Percentiles rank a stretch among this genome's conserved stretches.
These are phyloP conservation scores for Neoitamus cyanurus DNA, from an alignment of 2,888 invertebrate species.

Conservation along the genomic window DNA sequence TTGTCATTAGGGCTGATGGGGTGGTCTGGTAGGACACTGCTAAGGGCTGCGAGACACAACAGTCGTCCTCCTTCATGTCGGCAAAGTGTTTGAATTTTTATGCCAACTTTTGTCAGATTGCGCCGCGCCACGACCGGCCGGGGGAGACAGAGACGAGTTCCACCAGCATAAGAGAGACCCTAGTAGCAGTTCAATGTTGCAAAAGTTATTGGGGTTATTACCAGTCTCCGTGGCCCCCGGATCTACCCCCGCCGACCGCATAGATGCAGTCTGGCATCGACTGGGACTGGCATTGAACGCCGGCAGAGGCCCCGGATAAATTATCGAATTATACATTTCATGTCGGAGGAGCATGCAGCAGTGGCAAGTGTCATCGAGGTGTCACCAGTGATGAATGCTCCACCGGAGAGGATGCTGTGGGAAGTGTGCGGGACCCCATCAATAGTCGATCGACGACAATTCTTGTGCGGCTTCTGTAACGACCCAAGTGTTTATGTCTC, in stretches of 20 bases:
- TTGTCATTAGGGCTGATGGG: not conserved
- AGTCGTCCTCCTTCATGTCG: not conserved
- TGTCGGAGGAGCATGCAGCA: not conserved
- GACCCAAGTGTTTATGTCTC: slow-evolving; percentile 26
- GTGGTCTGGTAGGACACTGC: not conserved
- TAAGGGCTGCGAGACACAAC: not conserved
- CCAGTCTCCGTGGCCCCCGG: too few species aligned
- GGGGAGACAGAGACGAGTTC: not conserved
- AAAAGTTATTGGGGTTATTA: not conserved
- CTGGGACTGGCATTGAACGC: not conserved
- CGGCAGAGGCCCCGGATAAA: not conserved
- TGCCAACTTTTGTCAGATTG: not conserved
- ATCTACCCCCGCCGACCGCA: too few species aligned
- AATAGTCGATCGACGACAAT: not conserved
- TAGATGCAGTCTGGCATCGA: not conserved
- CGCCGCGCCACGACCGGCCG: not conserved
- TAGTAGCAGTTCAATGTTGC: not conserved
- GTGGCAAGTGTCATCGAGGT: slow-evolving; percentile 20
- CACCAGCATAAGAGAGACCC: not conserved
- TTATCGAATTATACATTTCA: slow-evolving; percentile 31
- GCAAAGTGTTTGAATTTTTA: slow-evolving; percentile 13
- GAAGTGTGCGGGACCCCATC: not conserved
- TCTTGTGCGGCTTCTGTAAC: slow-evolving; percentile 19
- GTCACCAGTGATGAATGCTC: slow-evolving; percentile 23
- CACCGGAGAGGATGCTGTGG: not conserved